Base-by-base conservation (phyloP, 2,888 invertebrate species). In the Oligia latruncula region DNA sequence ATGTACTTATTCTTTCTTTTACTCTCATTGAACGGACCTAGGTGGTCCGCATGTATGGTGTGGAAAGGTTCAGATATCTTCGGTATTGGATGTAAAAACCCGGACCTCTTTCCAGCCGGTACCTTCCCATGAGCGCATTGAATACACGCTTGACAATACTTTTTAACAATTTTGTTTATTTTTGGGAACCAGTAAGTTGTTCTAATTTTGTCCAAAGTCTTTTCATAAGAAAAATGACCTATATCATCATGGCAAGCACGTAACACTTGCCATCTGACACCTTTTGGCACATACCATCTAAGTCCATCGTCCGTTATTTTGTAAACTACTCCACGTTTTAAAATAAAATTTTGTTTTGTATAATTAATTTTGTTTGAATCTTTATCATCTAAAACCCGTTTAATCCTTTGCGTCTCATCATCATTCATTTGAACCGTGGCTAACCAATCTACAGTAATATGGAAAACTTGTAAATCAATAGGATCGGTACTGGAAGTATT, bases 221-320 rank as follows among this genome's bases (percentile, higher is more conserved):
- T 65, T 11, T 65, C 40, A 65, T 65, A 40, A 43, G 65, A 65
- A 40, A 65, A 20, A 40, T 65, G 9, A 65, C 20, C 20, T 20
- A 65, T 65, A 2, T 65, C 40, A 65, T 65, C 65, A 40, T 65
- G 65, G 40, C 20, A 40, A 20, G 11, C 1, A 20, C 20, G 35
- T 65, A 65, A 40, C 35, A 65, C 35, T 65, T 40, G 35, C 40
- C 40, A 65, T 11, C 35, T 40, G 35, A 65, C 40, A 40, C 9
- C 65, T 65, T 65, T 65, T 11, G 65, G 40, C 17, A 65, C 65
- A 65, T 65, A 65, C 65, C 35, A 65, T 40, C 35, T 65, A 40
- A 65, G 40, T 65, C 35, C 40, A 35, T 40, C 65, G 11, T 40
- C 40, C 20, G 65, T 65, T 65, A 40, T 65, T 13, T 40, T 65